Evolutionary conservation across 2,888 invertebrate species (phyloP), one percentile per base, ranked within the genome.

Genomic region (Tanypteryx hageni): DNA sequence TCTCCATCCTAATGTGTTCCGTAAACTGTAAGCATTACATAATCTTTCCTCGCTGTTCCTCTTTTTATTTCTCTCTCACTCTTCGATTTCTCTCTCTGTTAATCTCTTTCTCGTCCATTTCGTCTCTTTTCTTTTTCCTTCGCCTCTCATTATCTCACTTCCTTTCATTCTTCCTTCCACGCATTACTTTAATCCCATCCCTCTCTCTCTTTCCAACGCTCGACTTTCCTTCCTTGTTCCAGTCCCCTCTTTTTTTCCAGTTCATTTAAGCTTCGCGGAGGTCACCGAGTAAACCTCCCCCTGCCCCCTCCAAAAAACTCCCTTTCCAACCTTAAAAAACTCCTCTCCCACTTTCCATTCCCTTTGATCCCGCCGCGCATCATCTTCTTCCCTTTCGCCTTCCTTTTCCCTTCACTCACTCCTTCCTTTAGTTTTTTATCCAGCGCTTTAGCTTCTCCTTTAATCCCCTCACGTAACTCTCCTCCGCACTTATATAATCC

Each of bases 401-500:
- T 18, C 61, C 61, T 61, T 8, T 16, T 7, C 61, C 13, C 61
- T 59, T 61, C 61, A 27, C 13, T 22, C 22, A 14, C 31, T 27
- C 82, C 14, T 8, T 82, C 31, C 44, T 44, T 44, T n/a, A n/a
- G n/a, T 57, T 83, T 57, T 57, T 83, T 83, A 56, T 44, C 83
- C 83, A 83, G 44, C 86, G 59, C 58, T 86, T 86, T 59, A 86
- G 59, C 86, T 59, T 61, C 86, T 61, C 59, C 86, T 61, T 86
- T 86, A 86, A 86, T 86, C 86, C 86, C 61, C 61, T 86, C 86
- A 86, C 86, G 86, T 59, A 86, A 86, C 58, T 31, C 59, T 59
- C 61, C 86, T 61, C 86, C 61, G 31, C 31, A 86, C 86, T 86
- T 86, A 61, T 83, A 83, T 86, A 86, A 86, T 86, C 86, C 86